Evolutionary conservation across 92 coral and sea anemone species (phyloP), one percentile per base, ranked within the genome.

Genomic region (Pocillopora meandrina): DNA sequence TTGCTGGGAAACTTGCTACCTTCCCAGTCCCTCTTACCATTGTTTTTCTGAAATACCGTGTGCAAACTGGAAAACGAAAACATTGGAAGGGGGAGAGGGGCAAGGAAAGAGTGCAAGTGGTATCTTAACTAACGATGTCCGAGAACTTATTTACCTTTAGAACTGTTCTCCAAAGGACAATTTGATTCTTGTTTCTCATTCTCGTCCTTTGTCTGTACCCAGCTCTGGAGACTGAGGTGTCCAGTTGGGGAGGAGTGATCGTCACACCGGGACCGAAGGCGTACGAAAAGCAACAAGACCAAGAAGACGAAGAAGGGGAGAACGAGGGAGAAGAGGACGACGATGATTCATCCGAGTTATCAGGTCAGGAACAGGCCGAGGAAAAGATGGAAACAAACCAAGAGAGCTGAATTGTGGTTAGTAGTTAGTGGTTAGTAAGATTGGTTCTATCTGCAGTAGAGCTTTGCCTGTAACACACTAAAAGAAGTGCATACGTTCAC

Each of bases 231-330:
- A 85, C 96, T 0, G 98, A 96, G 26, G 98, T 96, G 36, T 91
- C 98, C 5, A 96, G 98, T 82, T 96, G 98, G 98, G 98, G 98
- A 52, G 98, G 98, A 58, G 98, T 96, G 80, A 96, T 96, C 12
- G 98, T 96, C 61, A 94, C 98, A 14, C 98, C 98, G 1, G 98
- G 98, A 19, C 74, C 90, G 61, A 94, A 92, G 65, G 98, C 98
- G 1, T 96, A 94, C 70, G 98, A 96, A 84, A 96, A 96, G 63
- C 96, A 90, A 72, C 98, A 92, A 18, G 98, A 91, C 71, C 93
- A 92, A 81, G 89, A 87, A 31, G 98, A 93, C 34, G 98, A 96
- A 85, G 98, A 91, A 75, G 97, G 89, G 17, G 98, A 94, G 87
- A 93, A 79, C 0, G 95, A 90, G 76, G 95, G 91, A 66, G 91